These are phyloP conservation scores for Notothenia rossii DNA, from an alignment of 2,113 vertebrate species.

Conservation along the genomic window DNA sequence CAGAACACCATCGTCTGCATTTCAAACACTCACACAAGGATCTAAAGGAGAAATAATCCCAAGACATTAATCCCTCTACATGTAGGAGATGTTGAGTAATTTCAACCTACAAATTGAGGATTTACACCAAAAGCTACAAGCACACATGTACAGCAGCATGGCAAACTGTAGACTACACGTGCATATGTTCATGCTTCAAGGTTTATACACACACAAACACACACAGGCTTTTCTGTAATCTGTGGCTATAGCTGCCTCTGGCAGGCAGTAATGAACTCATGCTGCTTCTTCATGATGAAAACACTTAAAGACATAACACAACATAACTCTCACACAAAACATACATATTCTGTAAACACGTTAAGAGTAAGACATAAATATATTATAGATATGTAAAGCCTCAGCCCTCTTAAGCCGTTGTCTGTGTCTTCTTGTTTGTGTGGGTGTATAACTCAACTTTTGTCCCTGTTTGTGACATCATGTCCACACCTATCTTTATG, in stretches of 20 bases:
- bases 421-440: neutral
- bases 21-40: slow-evolving; percentile 43
- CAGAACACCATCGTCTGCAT: slow-evolving; percentile 19
- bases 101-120: slow-evolving; percentile 70
- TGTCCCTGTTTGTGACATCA: slow-evolving; percentile 18
- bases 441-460: neutral
- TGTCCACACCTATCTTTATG: neutral
- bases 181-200: slow-evolving; percentile 40
- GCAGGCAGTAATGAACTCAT: slow-evolving; percentile 56
- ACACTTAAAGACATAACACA: slow-evolving; percentile 28
- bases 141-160: slow-evolving; percentile 40
- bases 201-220: slow-evolving; percentile 38
- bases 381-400: neutral
- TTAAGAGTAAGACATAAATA: neutral
- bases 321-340: slow-evolving; percentile 28
- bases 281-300: slow-evolving; percentile 39
- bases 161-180: slow-evolving; percentile 36
- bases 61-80: slow-evolving; percentile 60
- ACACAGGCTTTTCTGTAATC: slow-evolving; percentile 68
- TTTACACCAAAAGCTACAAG: slow-evolving; percentile 57
- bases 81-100: slow-evolving; percentile 65
- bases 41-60: slow-evolving; percentile 68
- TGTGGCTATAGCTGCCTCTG: slow-evolving; percentile 53
- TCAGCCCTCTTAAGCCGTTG: neutral
- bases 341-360: neutral